Evolutionary conservation across 2,888 invertebrate genomes (phyloP).

Genomic region (Creontiades dilutus): DNA sequence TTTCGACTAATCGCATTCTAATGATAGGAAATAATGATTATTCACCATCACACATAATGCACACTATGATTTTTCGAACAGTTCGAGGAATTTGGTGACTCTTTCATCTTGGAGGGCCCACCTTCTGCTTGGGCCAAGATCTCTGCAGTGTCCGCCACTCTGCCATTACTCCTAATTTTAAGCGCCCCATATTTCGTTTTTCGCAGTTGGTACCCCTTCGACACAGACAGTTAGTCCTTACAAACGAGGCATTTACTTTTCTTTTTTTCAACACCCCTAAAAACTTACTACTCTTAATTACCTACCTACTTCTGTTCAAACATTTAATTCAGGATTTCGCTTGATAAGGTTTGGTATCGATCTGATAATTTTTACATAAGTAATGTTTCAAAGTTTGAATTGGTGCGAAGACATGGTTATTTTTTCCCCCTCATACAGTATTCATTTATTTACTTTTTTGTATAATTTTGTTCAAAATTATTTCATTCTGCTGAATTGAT

Average conservation of each 20-base stretch:
- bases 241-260: too few relatives aligned
- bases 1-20: too few relatives aligned
- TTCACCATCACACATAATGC: neutral
- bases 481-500: neutral
- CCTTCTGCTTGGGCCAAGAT: neutral
- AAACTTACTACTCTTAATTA: neutral
- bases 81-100: slow-evolving; percentile 13
- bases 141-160: neutral
- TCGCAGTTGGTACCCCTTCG: neutral
- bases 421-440: too few relatives aligned
- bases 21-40: too few relatives aligned
- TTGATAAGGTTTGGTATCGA: neutral
- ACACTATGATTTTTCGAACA: neutral
- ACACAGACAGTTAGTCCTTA: neutral
- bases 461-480: neutral
- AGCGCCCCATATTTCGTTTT: neutral
- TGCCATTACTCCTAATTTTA: neutral
- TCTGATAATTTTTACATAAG: neutral
- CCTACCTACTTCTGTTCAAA: neutral
- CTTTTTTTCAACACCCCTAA: too few relatives aligned
- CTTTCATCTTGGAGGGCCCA: neutral
- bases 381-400: too few relatives aligned
- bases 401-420: too few relatives aligned
- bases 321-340: neutral
- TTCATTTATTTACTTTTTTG: too few relatives aligned